Conservation (phyloP, 2,113 vertebrate genomes). For the Trinectes maculatus region DNA sequence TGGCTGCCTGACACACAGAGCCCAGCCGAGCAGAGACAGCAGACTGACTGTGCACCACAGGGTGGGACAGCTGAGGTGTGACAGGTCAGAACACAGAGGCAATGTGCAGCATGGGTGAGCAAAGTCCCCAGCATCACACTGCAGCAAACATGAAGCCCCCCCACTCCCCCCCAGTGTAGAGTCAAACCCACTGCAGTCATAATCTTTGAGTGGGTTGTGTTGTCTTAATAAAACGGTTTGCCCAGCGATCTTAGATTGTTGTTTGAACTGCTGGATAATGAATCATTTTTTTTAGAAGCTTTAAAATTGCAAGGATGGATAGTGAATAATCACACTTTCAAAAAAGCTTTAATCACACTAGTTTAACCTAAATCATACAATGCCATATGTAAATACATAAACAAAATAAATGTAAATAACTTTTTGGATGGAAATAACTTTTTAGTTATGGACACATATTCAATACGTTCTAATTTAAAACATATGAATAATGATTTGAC, state of each 20-base stretch:
- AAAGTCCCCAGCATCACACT: constrained; percentile 44
- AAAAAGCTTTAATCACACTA: neutral
- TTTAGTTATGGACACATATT: neutral
- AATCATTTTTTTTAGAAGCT: neutral
- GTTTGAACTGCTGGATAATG: neutral
- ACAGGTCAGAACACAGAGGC: constrained; percentile 2
- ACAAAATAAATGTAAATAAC: neutral
- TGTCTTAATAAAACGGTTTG: constrained; percentile 1
- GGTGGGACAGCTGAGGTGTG: neutral
- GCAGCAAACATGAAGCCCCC: constrained; percentile 61
- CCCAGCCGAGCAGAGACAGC: constrained; percentile 4
- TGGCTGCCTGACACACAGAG: constrained; percentile 22
- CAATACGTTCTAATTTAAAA: too few relatives aligned
- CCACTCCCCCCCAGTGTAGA: constrained; percentile 42
- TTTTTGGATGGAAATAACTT: neutral
- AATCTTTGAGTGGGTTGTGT: constrained; percentile 37
- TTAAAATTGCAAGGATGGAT: neutral
- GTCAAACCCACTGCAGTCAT: constrained; percentile 63
- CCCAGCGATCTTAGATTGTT: neutral
- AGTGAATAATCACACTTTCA: neutral
- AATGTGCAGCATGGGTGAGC: constrained; percentile 9
- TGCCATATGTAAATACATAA: too few relatives aligned
- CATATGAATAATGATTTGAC: too few relatives aligned
- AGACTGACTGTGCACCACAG: constrained; percentile 11
- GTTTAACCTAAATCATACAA: neutral